phyloP scores from a whole-genome alignment of 1,140 invertebrate genomes.

The Coptotermes formosanus region DNA sequence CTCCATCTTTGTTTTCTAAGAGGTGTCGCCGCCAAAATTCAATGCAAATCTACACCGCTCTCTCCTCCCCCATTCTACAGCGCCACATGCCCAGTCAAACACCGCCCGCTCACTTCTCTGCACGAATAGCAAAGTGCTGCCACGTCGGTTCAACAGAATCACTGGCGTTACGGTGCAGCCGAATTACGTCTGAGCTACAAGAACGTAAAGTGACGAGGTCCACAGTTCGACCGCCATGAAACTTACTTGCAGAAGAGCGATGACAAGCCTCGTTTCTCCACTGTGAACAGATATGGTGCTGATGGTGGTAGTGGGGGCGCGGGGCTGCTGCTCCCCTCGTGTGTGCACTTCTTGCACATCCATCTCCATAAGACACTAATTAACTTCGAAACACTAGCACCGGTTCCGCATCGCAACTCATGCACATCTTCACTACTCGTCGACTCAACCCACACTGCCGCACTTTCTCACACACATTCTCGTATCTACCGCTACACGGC shows the following conservation, averaged over 20 bases:
- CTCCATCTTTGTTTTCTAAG: no score
- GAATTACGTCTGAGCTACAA: no score
- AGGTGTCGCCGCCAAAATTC: no score
- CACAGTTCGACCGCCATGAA: no score
- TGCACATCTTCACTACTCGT: not conserved
- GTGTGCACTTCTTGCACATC: not conserved
- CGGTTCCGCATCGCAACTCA: not conserved
- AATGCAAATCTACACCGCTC: no score
- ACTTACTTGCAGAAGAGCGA: conserved; percentile 85
- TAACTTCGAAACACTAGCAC: not conserved
- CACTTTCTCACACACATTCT: not conserved
- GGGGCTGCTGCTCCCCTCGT: not conserved
- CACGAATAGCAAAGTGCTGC: no score
- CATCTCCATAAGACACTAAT: not conserved
- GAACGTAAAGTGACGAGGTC: no score
- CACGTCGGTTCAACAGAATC: no score
- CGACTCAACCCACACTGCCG: conserved; percentile 18
- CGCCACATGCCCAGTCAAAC: no score
- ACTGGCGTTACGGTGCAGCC: no score
- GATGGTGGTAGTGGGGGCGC: conserved; percentile 70
- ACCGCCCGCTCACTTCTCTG: no score
- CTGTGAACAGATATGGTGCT: conserved; percentile 90
- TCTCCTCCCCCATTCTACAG: no score
- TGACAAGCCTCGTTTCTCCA: conserved; percentile 80
- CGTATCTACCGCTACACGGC: not conserved